Conservation (phyloP, 2,888 invertebrate genomes). For the Dexiosoma caninum region DNA sequence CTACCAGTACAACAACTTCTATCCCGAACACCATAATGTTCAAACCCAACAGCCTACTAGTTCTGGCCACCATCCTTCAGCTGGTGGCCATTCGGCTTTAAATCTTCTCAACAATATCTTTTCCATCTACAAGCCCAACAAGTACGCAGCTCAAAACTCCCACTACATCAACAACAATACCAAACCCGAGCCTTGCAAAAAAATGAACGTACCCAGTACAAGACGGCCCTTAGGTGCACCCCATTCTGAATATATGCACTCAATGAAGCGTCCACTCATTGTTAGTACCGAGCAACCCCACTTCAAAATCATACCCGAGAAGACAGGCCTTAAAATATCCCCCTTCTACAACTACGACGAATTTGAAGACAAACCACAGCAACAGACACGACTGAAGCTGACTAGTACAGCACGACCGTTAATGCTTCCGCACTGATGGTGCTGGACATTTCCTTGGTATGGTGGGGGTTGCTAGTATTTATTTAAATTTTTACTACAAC, state of each 20-base stretch:
- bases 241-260: slow-evolving; percentile 76
- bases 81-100: slow-evolving; percentile 75
- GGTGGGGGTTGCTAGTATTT: slow-evolving; percentile 74
- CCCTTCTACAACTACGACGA: slow-evolving; percentile 77
- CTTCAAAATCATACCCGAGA: slow-evolving; percentile 79
- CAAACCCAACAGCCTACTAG: slow-evolving; percentile 73
- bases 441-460: slow-evolving; percentile 78
- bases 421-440: slow-evolving; percentile 78
- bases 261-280: slow-evolving; percentile 79
- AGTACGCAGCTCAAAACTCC: slow-evolving; percentile 77
- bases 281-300: slow-evolving; percentile 79
- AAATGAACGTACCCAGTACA: slow-evolving; percentile 78
- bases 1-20: slow-evolving; percentile 77
- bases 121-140: slow-evolving; percentile 78
- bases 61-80: slow-evolving; percentile 72
- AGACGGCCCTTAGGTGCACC: slow-evolving; percentile 75
- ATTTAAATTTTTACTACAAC: slow-evolving; percentile 5
- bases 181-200: slow-evolving; percentile 77
- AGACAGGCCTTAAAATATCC: slow-evolving; percentile 80
- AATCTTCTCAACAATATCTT: slow-evolving; percentile 78
- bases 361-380: slow-evolving; percentile 70
- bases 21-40: slow-evolving; percentile 74
- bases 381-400: slow-evolving; percentile 73
- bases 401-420: slow-evolving; percentile 77
- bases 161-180: slow-evolving; percentile 75